These are phyloP conservation scores for Burhinus bistriatus DNA, from an alignment of 2,113 vertebrate genomes.

Conservation along the genomic window DNA sequence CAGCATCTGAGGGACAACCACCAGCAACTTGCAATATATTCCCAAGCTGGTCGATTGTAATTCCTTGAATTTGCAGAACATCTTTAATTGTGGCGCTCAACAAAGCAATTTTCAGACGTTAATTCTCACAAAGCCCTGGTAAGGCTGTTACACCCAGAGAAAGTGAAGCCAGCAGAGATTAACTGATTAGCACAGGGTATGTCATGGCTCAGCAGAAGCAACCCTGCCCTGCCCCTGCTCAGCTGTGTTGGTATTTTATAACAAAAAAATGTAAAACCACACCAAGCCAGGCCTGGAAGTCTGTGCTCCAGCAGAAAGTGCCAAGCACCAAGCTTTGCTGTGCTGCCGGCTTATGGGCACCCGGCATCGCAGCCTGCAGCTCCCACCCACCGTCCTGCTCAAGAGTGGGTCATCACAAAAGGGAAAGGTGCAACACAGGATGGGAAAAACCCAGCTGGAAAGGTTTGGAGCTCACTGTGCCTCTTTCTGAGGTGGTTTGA, in stretches of 20 bases:
- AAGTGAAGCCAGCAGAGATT: neutral
- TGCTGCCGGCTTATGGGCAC: too few species aligned
- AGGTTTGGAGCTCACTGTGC: accelerated
- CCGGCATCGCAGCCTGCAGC: neutral
- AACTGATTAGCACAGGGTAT: neutral
- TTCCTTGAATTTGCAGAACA: neutral
- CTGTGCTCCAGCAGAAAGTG: neutral
- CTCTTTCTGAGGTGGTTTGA: neutral
- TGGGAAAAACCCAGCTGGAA: neutral
- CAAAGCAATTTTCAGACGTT: neutral
- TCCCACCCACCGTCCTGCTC: neutral
- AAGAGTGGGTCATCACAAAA: too few species aligned
- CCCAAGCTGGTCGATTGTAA: neutral
- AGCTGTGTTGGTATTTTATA: neutral
- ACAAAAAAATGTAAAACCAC: neutral
- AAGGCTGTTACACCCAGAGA: neutral
- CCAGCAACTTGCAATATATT: neutral
- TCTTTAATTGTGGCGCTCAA: neutral
- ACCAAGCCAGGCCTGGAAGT: neutral
- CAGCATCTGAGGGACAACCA: neutral
- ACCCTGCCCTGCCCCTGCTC: neutral
- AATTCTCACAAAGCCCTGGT: neutral
- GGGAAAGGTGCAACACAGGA: neutral
- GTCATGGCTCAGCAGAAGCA: neutral
- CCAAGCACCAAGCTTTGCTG: neutral